Base-by-base conservation (phyloP, 2,113 vertebrate species). In the Indri indri region DNA sequence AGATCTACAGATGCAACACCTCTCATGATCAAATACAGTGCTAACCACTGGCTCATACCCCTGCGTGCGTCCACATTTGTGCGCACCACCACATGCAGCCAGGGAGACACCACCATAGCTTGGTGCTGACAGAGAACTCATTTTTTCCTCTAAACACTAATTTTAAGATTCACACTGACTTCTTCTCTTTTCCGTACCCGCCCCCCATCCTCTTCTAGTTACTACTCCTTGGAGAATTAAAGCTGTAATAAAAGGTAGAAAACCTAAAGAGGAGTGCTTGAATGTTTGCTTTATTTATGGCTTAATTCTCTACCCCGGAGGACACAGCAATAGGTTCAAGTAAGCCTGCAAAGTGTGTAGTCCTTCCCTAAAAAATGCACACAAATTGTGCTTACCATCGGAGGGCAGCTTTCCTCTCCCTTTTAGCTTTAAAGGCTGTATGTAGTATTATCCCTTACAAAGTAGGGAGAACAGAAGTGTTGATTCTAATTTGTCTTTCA, bases 181-280 rank as follows among this genome's bases (percentile, higher is more conserved):
- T 80, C 16, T 82, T 37, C 13, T 13, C 40, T 73, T 59, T 76
- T 30, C 73, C 8, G 16, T 27, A 59, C 22, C 20, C 32, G 3
- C 5, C 12, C 13, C 40, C 6, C 7, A 30, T n/a, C 17, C 30
- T 84, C 42, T 37, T 81, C 77, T 81, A 54, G 17, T 86, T 32
- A 79, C 23, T 68, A 52, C 14, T 37, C 34, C 27, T 71, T 71
- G 18, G 84, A 92, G 76, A 92, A 82, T 25, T 57, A 79, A 96
- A 95, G 54, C 14, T 52, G 61, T 40, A 42, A 52, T 27, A 66
- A 87, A 61, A 90, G 66, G 23, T 77, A 37, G 71, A 54, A 91
- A 89, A 10, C n/a, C 27, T 70, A 50, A 66, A 63, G 0, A 87
- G 50, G 40, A 81, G 11, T 61, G 30, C 37, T 40, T 80, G n/a